phyloP scores from a whole-genome alignment of 2,888 invertebrate genomes.

The Agonopterix alstromeriana region DNA sequence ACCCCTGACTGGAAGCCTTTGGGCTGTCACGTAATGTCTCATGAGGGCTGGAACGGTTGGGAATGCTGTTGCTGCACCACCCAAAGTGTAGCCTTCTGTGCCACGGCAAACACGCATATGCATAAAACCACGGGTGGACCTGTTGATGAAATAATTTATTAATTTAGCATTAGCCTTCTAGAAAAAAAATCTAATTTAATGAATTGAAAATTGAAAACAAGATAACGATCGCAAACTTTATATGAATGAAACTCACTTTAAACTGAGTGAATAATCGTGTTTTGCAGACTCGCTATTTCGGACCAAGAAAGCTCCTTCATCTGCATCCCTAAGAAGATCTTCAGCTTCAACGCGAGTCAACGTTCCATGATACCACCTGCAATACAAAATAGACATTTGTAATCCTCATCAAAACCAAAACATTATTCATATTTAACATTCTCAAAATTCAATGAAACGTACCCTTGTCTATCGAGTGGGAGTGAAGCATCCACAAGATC shows the following conservation, averaged over 20 bases:
- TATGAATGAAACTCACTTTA: constrained; percentile 84
- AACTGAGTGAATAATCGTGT: constrained; percentile 94
- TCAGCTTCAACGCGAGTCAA: constrained; percentile 95
- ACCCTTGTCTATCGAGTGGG: constrained; percentile 93
- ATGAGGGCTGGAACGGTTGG: constrained; percentile 96
- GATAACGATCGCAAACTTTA: not conserved
- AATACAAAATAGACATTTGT: constrained; percentile 11
- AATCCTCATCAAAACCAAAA: too few species aligned
- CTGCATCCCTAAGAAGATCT: constrained; percentile 86
- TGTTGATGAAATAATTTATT: constrained; percentile 50
- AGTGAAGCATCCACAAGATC: constrained; percentile 88
- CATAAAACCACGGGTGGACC: constrained; percentile 96
- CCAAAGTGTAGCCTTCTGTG: constrained; percentile 90
- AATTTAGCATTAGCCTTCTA: constrained; percentile 2
- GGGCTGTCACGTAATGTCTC: constrained; percentile 91
- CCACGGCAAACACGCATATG: constrained; percentile 95
- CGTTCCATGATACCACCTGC: constrained; percentile 96
- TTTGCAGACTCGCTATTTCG: constrained; percentile 95
- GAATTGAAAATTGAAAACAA: not conserved
- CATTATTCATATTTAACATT: not conserved
- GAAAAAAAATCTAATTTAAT: not conserved
- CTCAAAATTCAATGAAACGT: constrained; percentile 32
- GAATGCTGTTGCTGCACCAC: constrained; percentile 95
- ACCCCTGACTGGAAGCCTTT: constrained; percentile 94
- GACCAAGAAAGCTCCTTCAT: constrained; percentile 96